Evolutionary conservation across 2,797 vertebrate species (phyloP).

Genomic region (Kryptopterus vitreolus): DNA sequence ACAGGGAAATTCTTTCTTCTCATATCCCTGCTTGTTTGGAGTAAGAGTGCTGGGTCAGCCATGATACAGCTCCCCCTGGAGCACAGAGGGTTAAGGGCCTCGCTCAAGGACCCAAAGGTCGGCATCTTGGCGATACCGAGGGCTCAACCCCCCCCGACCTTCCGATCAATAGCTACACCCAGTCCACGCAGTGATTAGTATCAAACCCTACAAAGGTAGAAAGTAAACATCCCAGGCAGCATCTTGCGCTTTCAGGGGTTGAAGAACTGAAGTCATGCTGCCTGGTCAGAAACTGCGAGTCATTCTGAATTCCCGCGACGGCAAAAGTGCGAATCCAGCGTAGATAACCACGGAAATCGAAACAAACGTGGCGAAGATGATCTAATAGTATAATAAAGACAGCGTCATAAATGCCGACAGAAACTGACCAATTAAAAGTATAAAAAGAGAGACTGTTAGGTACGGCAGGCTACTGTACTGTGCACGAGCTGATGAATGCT

Average conservation of each 20-base stretch:
- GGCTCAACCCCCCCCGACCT: no score
- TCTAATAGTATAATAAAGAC: conserved; percentile 6
- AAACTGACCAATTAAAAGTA: background rate
- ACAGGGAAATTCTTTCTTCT: no score
- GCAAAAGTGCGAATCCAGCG: background rate
- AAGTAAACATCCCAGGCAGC: background rate
- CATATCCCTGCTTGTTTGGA: no score
- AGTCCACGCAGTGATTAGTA: background rate
- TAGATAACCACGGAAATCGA: background rate
- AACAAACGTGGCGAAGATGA: background rate
- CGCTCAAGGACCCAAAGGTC: no score
- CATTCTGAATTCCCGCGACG: background rate
- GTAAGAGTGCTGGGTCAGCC: no score
- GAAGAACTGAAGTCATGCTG: background rate
- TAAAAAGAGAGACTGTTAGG: background rate
- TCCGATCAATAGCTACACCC: no score
- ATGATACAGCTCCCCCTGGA: no score
- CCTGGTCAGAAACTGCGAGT: no score
- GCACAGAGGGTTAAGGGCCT: no score
- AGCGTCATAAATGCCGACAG: background rate
- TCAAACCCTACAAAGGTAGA: background rate
- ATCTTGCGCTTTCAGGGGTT: background rate
- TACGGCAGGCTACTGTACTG: background rate
- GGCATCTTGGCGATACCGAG: no score
- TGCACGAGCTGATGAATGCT: background rate